These are phyloP conservation scores for Bos javanicus DNA, from an alignment of 2,113 vertebrate species.

Conservation along the genomic window DNA sequence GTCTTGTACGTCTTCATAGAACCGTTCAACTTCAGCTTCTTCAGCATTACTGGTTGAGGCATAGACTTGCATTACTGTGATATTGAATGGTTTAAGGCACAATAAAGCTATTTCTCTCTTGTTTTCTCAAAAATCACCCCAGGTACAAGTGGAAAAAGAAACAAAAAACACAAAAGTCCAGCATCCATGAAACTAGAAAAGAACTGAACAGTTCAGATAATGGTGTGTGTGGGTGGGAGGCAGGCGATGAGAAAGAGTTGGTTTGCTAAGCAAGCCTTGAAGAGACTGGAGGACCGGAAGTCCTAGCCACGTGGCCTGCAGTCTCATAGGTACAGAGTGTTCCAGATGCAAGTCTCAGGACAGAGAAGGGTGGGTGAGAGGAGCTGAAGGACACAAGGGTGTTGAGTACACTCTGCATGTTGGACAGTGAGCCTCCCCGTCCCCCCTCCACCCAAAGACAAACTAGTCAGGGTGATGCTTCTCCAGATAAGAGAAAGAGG, in stretches of 20 bases:
- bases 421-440: too few relatives aligned
- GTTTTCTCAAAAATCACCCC: neutral
- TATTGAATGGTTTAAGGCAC: neutral
- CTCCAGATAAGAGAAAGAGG: neutral
- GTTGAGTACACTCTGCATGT: neutral
- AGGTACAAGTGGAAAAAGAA: neutral
- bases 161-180: neutral
- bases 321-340: fast-evolving
- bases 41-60: too few relatives aligned
- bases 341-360: neutral
- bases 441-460: neutral
- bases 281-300: neutral
- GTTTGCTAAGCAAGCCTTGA: neutral
- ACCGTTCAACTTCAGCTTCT: too few relatives aligned
- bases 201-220: neutral
- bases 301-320: fast-evolving
- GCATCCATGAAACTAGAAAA: neutral
- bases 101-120: neutral
- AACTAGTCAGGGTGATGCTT: neutral
- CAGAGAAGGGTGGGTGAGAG: neutral
- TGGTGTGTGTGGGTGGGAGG: neutral
- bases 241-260: neutral
- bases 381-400: fast-evolving
- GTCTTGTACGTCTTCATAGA: too few relatives aligned
- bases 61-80: too few relatives aligned